These are phyloP conservation scores for Drosophila guanche DNA, from an alignment of 1,140 invertebrate genomes.

Conservation along the genomic window DNA sequence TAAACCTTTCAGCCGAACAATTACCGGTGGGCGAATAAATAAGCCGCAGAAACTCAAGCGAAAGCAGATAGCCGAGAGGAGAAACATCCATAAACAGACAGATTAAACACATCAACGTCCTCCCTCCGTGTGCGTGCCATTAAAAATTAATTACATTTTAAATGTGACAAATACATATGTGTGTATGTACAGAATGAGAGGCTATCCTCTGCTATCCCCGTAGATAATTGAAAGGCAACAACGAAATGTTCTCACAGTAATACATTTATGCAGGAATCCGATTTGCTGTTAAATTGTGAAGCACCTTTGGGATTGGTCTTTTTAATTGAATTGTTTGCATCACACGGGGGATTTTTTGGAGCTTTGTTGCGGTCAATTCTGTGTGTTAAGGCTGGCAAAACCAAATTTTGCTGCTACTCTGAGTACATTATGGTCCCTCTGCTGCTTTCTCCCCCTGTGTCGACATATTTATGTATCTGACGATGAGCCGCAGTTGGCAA, in stretches of 20 bases:
- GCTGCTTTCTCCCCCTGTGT: neutral
- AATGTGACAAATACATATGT: conserved; percentile 45
- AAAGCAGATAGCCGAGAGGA: conserved; percentile 20
- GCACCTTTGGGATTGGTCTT: conserved; percentile 24
- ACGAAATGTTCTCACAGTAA: conserved; percentile 60
- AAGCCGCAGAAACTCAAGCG: conserved; percentile 44
- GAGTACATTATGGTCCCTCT: neutral
- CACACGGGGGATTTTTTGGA: conserved; percentile 29
- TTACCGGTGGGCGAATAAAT: conserved; percentile 41
- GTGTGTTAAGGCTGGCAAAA: conserved; percentile 27
- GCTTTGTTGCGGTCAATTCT: conserved; percentile 60
- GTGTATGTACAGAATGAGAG: conserved; percentile 17
- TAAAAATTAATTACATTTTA: conserved; percentile 74
- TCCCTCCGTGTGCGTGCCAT: conserved; percentile 26
- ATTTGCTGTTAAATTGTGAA: conserved; percentile 34
- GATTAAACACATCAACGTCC: conserved; percentile 31
- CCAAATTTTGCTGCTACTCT: conserved; percentile 16
- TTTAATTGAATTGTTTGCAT: conserved; percentile 72
- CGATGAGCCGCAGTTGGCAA: conserved; percentile 35
- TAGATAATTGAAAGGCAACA: conserved; percentile 52
- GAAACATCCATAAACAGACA: conserved; percentile 42
- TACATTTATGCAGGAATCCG: conserved; percentile 46
- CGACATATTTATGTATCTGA: neutral
- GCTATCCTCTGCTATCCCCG: conserved; percentile 10
- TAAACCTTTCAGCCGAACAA: conserved; percentile 36